phyloP scores from a whole-genome alignment of 2,113 vertebrate species.

The Melanostigma gelatinosum region DNA sequence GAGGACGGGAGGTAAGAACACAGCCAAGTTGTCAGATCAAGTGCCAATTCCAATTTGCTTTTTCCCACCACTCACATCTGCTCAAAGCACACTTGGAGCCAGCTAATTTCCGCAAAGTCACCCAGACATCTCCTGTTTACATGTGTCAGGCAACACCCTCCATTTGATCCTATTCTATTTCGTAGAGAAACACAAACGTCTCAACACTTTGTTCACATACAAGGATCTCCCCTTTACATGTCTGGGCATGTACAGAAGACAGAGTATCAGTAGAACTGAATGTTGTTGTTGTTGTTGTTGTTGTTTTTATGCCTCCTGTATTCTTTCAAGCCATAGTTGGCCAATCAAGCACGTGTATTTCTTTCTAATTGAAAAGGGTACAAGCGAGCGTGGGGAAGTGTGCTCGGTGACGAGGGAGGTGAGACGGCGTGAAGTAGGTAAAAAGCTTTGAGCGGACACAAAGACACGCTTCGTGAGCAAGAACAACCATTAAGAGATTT shows the following conservation, averaged over 20 bases:
- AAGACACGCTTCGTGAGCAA: constrained; percentile 26
- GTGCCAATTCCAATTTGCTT: constrained; percentile 70
- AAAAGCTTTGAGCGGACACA: constrained; percentile 23
- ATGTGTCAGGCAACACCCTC: constrained; percentile 43
- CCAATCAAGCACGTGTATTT: constrained; percentile 48
- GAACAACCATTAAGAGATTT: constrained; percentile 41
- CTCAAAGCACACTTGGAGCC: constrained; percentile 52
- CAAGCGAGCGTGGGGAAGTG: neutral
- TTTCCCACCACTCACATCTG: constrained; percentile 69
- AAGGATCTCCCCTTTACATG: neutral
- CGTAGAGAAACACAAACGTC: constrained; percentile 16
- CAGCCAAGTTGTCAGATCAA: constrained; percentile 67
- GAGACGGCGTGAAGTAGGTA: neutral
- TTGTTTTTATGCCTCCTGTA: neutral
- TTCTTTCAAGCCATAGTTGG: neutral
- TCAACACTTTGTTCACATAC: neutral
- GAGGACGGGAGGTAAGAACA: constrained; percentile 51
- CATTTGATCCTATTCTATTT: constrained; percentile 48
- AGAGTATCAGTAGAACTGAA: constrained; percentile 5
- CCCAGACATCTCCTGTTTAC: constrained; percentile 62
- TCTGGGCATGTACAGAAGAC: neutral
- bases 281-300: neutral
- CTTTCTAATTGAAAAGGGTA: constrained; percentile 35
- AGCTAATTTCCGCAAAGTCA: constrained; percentile 63
- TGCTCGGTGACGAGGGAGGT: constrained; percentile 18